phyloP scores from a whole-genome alignment of 2,113 vertebrate species.

The Chaenocephalus aceratus region DNA sequence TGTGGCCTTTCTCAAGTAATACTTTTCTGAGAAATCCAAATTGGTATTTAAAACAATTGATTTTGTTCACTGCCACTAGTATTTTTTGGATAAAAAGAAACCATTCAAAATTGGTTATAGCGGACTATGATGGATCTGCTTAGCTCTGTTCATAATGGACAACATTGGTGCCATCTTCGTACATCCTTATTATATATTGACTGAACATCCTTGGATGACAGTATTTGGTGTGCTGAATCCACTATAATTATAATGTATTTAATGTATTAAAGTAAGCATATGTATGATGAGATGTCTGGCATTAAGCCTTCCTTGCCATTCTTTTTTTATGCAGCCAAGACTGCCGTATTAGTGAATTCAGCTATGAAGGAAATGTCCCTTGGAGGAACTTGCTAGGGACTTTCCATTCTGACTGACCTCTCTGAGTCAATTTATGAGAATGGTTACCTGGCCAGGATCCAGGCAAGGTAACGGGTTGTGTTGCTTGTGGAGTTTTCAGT shows the following conservation, averaged over 20 bases:
- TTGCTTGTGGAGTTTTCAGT: slow-evolving; percentile 27
- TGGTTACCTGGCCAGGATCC: slow-evolving; percentile 28
- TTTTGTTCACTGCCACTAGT: background rate
- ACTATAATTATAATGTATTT: background rate
- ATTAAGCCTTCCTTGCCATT: slow-evolving; percentile 8
- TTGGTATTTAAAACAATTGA: background rate
- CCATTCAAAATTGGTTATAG: background rate
- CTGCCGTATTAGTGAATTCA: slow-evolving; percentile 1
- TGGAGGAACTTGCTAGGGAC: background rate
- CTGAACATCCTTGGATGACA: background rate
- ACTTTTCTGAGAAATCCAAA: slow-evolving; percentile 7
- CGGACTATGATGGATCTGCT: background rate
- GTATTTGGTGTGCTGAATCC: background rate
- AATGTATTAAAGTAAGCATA: background rate
- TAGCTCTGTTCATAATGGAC: background rate
- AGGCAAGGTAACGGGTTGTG: background rate
- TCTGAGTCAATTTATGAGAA: slow-evolving; percentile 42
- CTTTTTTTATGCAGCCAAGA: background rate
- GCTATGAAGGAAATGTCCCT: slow-evolving; percentile 1
- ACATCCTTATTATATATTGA: background rate
- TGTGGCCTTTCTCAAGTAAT: background rate
- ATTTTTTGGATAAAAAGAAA: background rate
- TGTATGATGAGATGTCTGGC: slow-evolving; percentile 13
- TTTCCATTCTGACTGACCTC: slow-evolving; percentile 14
- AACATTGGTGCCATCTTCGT: background rate